Conservation (phyloP, 2,113 vertebrate genomes). For the Plestiodon gilberti region DNA sequence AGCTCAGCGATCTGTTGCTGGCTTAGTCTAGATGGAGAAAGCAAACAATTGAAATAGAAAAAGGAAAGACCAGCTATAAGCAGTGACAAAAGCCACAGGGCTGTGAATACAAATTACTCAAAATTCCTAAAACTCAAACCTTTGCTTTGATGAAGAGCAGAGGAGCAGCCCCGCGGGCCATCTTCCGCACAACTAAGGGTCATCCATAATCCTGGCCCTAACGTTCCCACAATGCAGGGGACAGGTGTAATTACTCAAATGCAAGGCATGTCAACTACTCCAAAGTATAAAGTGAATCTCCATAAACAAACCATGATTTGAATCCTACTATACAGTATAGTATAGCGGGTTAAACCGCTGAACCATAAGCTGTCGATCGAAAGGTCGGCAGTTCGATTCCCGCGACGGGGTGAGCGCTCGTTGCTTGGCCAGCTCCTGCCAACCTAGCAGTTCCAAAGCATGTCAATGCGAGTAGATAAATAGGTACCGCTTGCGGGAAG, state of each 20-base stretch:
- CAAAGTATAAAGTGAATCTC: not conserved
- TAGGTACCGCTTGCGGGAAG: too few species aligned
- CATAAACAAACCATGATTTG: not conserved
- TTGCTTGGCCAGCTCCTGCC: too few species aligned
- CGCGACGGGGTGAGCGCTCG: too few species aligned
- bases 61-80: not conserved
- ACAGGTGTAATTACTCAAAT: not conserved
- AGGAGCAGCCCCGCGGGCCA: not conserved
- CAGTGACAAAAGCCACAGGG: not conserved
- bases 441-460: too few species aligned
- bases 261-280: not conserved
- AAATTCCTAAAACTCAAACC: too few species aligned
- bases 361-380: too few species aligned
- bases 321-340: not conserved
- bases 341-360: too few species aligned
- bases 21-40: conserved; percentile 76
- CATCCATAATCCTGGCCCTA: not conserved
- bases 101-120: not conserved
- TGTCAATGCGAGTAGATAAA: too few species aligned
- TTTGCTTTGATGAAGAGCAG: not conserved
- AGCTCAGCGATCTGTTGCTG: conserved; percentile 87
- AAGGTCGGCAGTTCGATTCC: too few species aligned
- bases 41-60: not conserved
- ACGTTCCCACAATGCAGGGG: not conserved
- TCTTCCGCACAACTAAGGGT: not conserved